Evolutionary conservation across 2,888 invertebrate genomes (phyloP).

Genomic region (Esperia sulphurella): DNA sequence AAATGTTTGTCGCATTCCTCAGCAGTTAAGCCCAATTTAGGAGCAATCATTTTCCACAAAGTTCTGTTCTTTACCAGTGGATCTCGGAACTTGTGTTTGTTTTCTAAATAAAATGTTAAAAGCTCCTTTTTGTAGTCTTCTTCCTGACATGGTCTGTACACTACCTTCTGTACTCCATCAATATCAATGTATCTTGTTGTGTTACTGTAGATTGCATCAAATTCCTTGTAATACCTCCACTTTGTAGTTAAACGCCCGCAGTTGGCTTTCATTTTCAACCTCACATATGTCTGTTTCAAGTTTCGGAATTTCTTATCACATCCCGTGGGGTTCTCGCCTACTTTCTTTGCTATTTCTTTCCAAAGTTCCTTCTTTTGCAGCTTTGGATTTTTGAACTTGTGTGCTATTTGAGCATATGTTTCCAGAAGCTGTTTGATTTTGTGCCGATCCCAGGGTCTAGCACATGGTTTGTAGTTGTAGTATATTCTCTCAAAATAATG

Average conservation of each 20-base stretch:
- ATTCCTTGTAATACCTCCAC: conserved; percentile 65
- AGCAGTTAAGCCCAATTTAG: conserved; percentile 47
- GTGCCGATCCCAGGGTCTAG: conserved; percentile 52
- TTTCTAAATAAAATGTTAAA: conserved; percentile 56
- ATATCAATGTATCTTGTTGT: conserved; percentile 6
- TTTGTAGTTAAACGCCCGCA: conserved; percentile 47
- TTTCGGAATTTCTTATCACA: conserved; percentile 66
- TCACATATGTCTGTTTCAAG: conserved; percentile 63
- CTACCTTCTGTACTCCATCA: conserved; percentile 20
- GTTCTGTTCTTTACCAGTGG: conserved; percentile 56
- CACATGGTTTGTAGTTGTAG: conserved; percentile 50
- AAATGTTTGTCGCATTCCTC: conserved; percentile 68
- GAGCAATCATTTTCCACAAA: conserved; percentile 52
- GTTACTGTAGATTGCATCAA: conserved; percentile 49
- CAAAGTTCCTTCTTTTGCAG: conserved; percentile 57
- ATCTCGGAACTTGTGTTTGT: conserved; percentile 57
- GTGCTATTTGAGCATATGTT: conserved; percentile 51
- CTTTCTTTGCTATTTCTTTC: conserved; percentile 20
- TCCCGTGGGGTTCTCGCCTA: conserved; percentile 13
- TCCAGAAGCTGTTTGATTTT: conserved; percentile 54
- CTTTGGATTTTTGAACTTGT: conserved; percentile 59
- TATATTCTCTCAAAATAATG: conserved; percentile 66
- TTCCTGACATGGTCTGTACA: conserved; percentile 27
- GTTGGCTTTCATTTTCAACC: conserved; percentile 49
- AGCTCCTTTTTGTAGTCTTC: conserved; percentile 57